A percentile compares a stretch with the other conserved stretches of the same genome.
These are phyloP conservation scores for Tanytarsus gracilentus DNA, from an alignment of 2,888 invertebrate species.

Conservation along the genomic window DNA sequence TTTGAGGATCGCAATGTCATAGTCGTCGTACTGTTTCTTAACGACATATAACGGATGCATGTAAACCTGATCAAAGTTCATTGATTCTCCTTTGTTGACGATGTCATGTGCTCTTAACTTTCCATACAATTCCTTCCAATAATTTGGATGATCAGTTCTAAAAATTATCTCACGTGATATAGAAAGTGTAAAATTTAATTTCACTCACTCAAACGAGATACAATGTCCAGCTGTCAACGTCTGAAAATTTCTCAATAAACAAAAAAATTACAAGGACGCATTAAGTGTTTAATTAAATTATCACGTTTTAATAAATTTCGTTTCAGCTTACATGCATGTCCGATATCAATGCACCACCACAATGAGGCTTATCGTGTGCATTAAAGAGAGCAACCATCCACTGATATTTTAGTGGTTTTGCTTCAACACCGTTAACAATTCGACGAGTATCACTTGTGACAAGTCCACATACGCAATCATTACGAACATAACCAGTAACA, in stretches of 20 bases:
- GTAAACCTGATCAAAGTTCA: neutral
- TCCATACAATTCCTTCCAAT: neutral
- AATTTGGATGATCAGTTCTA: neutral
- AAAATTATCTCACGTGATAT: neutral
- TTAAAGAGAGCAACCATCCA: slow-evolving; percentile 8
- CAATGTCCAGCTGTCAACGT: slow-evolving; percentile 10
- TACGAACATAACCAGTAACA: neutral
- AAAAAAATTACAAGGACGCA: neutral
- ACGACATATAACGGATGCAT: neutral
- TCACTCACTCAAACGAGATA: neutral
- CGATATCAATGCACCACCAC: slow-evolving; percentile 16
- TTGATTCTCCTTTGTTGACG: neutral
- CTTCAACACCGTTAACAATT: neutral
- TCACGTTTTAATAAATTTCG: too few relatives aligned
- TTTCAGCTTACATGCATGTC: slow-evolving; percentile 1
- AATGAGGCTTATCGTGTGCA: neutral
- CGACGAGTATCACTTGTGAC: neutral
- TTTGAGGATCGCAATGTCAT: neutral
- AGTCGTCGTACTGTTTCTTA: neutral
- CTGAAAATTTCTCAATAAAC: neutral
- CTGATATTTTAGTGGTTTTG: slow-evolving; percentile 6
- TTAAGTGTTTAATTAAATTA: neutral
- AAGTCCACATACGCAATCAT: slow-evolving; percentile 1
- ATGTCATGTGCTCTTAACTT: neutral
- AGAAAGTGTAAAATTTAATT: neutral